phyloP scores from a whole-genome alignment of 2,797 vertebrate genomes.

The Phylloscopus collybita region DNA sequence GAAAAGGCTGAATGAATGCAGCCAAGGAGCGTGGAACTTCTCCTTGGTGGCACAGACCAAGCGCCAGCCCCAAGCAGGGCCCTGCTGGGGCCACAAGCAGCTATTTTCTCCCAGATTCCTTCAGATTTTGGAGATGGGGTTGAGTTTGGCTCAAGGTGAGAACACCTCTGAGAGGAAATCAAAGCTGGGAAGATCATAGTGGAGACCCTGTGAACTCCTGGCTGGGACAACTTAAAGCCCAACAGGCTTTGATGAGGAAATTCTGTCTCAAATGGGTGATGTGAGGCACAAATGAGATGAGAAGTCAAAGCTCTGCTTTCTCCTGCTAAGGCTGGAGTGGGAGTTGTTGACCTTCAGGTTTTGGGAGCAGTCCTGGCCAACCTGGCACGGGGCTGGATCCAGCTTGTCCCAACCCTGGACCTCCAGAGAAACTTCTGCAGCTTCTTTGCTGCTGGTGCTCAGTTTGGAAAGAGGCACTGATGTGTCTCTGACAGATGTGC shows the following conservation, averaged over 20 bases:
- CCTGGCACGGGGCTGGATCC: accelerated
- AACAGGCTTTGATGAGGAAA: not conserved
- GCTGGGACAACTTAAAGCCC: not conserved
- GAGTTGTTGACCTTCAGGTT: not conserved
- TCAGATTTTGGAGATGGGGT: accelerated
- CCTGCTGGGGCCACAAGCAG: not conserved
- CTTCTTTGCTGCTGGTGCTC: not conserved
- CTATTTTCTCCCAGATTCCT: not conserved
- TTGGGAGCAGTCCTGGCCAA: not conserved
- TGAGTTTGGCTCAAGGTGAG: not conserved
- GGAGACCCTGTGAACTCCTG: not conserved
- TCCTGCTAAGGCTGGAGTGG: not conserved
- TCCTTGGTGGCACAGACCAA: not conserved
- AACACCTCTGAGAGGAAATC: not conserved
- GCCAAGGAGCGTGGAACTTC: not conserved
- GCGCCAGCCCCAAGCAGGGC: not conserved
- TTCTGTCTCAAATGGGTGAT: not conserved
- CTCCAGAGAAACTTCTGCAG: not conserved
- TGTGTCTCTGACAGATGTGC: not conserved
- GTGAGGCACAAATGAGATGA: not conserved
- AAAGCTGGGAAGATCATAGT: not conserved
- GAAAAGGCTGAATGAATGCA: not conserved
- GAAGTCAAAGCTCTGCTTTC: not conserved
- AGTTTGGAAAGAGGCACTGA: not conserved
- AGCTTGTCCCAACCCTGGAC: not conserved